Evolutionary conservation across 2,888 invertebrate species (phyloP).

Genomic region (Pinctada fucata): DNA sequence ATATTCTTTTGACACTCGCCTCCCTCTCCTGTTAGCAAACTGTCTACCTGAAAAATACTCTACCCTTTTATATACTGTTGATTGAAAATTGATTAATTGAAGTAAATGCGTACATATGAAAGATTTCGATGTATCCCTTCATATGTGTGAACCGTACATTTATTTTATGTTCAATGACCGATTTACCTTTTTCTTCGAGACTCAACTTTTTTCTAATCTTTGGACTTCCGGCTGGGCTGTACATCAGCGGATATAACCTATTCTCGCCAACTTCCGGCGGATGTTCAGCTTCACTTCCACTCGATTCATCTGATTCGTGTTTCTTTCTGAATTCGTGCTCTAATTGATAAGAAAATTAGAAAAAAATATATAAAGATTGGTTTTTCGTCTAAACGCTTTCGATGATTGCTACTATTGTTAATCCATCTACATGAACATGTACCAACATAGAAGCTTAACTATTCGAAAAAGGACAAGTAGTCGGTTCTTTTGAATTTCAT

Average conservation of each 20-base stretch:
- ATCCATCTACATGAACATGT: too few species aligned
- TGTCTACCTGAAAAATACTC: constrained; percentile 42
- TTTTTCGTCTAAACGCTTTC: too few species aligned
- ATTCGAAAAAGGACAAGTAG: too few species aligned
- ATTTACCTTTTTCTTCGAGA: constrained; percentile 38
- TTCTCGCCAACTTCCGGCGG: neutral
- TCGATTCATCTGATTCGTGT: too few species aligned
- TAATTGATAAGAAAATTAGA: too few species aligned
- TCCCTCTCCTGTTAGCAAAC: constrained; percentile 41
- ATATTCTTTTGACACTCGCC: constrained; percentile 58
- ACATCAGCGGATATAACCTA: constrained; percentile 13
- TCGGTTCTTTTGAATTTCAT: too few species aligned
- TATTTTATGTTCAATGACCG: neutral
- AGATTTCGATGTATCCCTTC: neutral
- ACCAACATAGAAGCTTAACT: too few species aligned
- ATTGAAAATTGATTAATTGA: neutral
- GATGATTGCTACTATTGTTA: too few species aligned
- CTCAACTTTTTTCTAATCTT: constrained; percentile 14
- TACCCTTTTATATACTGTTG: neutral
- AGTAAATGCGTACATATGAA: neutral
- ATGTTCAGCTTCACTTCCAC: constrained; percentile 2
- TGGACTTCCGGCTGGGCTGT: constrained; percentile 28
- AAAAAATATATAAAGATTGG: too few species aligned
- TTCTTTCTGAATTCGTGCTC: too few species aligned
- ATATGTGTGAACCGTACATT: neutral